Evolutionary conservation across 1,140 invertebrate species (phyloP), one percentile per base, ranked within the genome.

Genomic region (Lerema accius): DNA sequence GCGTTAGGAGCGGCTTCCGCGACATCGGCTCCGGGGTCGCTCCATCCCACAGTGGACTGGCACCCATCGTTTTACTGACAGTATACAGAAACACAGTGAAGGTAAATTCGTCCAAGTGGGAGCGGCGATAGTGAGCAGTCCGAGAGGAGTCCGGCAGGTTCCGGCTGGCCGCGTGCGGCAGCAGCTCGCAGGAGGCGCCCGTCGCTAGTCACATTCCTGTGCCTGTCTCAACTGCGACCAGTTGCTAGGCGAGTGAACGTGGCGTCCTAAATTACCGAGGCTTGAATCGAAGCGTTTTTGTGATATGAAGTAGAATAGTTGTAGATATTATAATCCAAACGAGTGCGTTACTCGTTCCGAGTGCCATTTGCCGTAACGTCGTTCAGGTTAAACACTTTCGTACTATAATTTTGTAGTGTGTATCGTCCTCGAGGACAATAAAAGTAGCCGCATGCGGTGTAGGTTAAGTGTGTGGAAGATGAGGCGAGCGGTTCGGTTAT

Each of bases 21-120:
- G 28, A 26, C 72, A 14, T 62, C 82, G 37, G 61, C 75, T 3
- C 46, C 80, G 11, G 73, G 65, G 10, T 66, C 76, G 28, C 72
- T 85, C 53, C 83, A 89, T 46, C 84, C 84, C 4, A 81, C 84
- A 4, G 74, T 90, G 42, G 86, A 86, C 61, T 91, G 89, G 90
- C 88, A 91, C 46, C 84, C 89, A 26, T 91, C 90, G 0, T 91
- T 91, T 65, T 91, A 91, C 74, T 91, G 86, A 91, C 67, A 58
- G 58, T 23, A 46, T 61, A 28, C 15, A 15, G 50, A 4, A 32
- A 39, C 53, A 37, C 15, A 49, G 53, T 32, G 51, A 67, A 63
- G 63, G 63, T 69, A 62, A 63, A 72, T 53, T 60, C 19, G 62
- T 56, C 62, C 65, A 67, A 64, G 53, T 62, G 35, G 39, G 62